Base-by-base conservation (phyloP, 2,113 vertebrate genomes). In the Gnathonemus longibarbis region DNA sequence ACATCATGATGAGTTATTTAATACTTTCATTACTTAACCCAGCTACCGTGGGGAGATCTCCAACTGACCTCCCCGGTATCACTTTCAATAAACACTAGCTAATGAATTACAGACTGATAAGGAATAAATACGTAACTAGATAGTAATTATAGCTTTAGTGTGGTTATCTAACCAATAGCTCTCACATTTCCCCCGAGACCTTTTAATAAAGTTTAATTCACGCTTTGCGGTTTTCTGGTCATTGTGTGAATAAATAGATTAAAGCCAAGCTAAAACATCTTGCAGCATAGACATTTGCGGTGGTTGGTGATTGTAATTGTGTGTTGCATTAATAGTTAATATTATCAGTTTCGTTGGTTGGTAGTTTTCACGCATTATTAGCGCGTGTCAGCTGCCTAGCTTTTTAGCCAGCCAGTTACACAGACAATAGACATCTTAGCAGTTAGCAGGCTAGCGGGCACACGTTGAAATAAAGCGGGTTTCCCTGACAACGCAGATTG, bases 401-500 rank as follows among this genome's bases (percentile, higher is more conserved):
- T 66, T n/a, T 66, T 15, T 39, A 39, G 74, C 13, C 31, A 19
- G 5, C 13, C 74, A 15, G 74, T 27, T 42, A 19, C 35, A n/a
- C 15, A 80, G 74, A 35, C 66, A 62, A n/a, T 27, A 42, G 74
- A 80, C 74, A 39, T 17, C 35, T 42, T 80, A 80, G 35, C 74
- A 13, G 74, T 42, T 46, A 24, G 83, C 39, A 48, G 9, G 24
- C 39, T 48, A 45, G 21, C 42, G 7, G 83, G 7, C 24, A 10
- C 45, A 11, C 24, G 6, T 45, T 46, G 15, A 46, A 39, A 19
- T 48, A 84, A 48, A 58, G 39, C 19, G 42, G 50, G 95, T 96
- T 95, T 89, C 95, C 95, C 88, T 94, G 92, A 95, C 94, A 95
- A 97, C 96, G 91, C 89, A 35, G 83, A 91, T 70, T 89, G 89